These are phyloP conservation scores for Pagrus major DNA, from an alignment of 2,113 vertebrate genomes.

Conservation along the genomic window DNA sequence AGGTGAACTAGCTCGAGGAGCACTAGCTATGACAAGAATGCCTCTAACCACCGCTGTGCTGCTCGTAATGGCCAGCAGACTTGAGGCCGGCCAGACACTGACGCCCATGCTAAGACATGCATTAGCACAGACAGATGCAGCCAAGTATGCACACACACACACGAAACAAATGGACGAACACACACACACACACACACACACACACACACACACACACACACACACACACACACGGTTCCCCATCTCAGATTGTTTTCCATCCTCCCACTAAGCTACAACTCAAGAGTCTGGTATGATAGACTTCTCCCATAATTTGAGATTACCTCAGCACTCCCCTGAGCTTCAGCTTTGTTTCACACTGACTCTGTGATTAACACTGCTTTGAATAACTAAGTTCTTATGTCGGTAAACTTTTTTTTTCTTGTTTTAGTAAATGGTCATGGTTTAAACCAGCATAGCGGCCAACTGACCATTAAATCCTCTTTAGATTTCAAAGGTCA, in stretches of 20 bases:
- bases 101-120: slow-evolving; percentile 67
- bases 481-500: slow-evolving; percentile 45
- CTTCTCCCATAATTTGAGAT: slow-evolving; percentile 57
- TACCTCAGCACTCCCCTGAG: slow-evolving; percentile 53
- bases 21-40: slow-evolving; percentile 70
- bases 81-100: slow-evolving; percentile 61
- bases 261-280: slow-evolving; percentile 62
- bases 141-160: slow-evolving; percentile 36
- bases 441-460: slow-evolving; percentile 9
- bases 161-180: slow-evolving; percentile 21
- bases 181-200: slow-evolving; percentile 15
- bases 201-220: slow-evolving; percentile 17
- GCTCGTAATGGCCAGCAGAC: slow-evolving; percentile 66
- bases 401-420: slow-evolving; percentile 16
- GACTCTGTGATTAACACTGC: slow-evolving; percentile 27
- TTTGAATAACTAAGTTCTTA: slow-evolving; percentile 3
- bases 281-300: slow-evolving; percentile 65
- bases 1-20: slow-evolving; percentile 61
- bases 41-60: slow-evolving; percentile 61
- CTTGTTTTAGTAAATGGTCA: slow-evolving; percentile 21
- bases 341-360: slow-evolving; percentile 44
- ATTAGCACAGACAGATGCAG: slow-evolving; percentile 58
- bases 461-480: slow-evolving; percentile 51
- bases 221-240: slow-evolving; percentile 15
- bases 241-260: slow-evolving; percentile 66